Base-by-base conservation (phyloP, 2,113 vertebrate species). In the Arothron firmamentum region DNA sequence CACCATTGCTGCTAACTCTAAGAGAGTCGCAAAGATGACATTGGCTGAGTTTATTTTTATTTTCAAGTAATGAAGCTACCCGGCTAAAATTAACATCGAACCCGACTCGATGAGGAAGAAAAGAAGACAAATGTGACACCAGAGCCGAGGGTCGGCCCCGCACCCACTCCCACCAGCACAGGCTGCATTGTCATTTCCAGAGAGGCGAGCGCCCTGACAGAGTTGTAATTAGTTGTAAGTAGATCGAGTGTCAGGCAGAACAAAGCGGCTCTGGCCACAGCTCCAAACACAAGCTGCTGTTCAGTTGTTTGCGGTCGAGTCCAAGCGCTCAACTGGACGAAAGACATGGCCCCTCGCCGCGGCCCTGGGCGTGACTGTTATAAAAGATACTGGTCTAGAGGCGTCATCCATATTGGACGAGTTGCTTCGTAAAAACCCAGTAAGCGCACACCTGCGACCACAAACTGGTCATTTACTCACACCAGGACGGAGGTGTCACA, bases 201-300 rank as follows among this genome's bases (percentile, higher is more conserved):
- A 63, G 86, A 68, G 86, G 81, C 28, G 79, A 88, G 75, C 84
- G 70, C 80, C 73, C 73, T 86, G 84, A 87, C 79, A 74, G 85
- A 72, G 63, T 82, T 87, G 89, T 92, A 90, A 90, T 90, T 90
- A 84, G 87, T 71, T 89, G 86, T 87, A 80, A 88, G 84, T 83
- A 87, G 90, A 90, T 90, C 85, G 88, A 48, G 67, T 56, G 53
- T 46, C 74, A 69, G 59, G 59, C 59, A 48, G 57, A 50, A 46
- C 59, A 56, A 62, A 59, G 72, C 38, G 46, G 72, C 51, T 56
- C 68, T 72, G 75, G 73, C 76, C 75, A 49, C 56, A 50, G 67
- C 74, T 67, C 60, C 74, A 83, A 77, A 77, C 76, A 75, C 50
- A 80, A 79, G 64, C 74, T 79, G 72, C 56, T 81, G 79, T 23